Conservation (phyloP, 1,140 invertebrate species). For the Heliconius congener region DNA sequence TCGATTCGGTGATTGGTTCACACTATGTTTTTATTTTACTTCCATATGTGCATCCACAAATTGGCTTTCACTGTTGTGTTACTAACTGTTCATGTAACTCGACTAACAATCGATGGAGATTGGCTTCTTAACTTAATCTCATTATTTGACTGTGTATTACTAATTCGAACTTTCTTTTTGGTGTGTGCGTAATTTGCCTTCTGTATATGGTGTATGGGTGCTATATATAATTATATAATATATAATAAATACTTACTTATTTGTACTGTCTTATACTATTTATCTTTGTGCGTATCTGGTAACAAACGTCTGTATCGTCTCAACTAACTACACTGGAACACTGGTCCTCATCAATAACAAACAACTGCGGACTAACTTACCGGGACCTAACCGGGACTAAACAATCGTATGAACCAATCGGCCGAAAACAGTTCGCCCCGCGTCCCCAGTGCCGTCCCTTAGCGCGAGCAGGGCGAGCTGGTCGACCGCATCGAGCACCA, state of each 20-base stretch:
- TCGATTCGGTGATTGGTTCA: slow-evolving; percentile 78
- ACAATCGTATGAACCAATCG: slow-evolving; percentile 67
- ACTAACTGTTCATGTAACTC: slow-evolving; percentile 62
- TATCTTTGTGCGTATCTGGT: not conserved
- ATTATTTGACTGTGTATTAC: slow-evolving; percentile 63
- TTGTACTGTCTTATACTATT: slow-evolving; percentile 4
- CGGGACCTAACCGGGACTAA: not conserved
- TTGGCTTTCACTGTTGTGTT: slow-evolving; percentile 73
- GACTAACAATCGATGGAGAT: slow-evolving; percentile 76
- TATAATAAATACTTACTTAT: slow-evolving; percentile 2
- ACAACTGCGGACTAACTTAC: not conserved
- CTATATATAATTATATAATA: slow-evolving; percentile 52
- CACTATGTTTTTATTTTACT: slow-evolving; percentile 57
- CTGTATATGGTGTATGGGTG: slow-evolving; percentile 65
- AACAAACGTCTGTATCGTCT: not conserved
- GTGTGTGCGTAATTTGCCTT: slow-evolving; percentile 81
- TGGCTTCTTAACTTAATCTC: slow-evolving; percentile 67
- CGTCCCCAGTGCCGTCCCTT: slow-evolving; percentile 67
- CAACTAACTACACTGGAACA: slow-evolving; percentile 3
- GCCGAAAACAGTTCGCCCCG: slow-evolving; percentile 47
- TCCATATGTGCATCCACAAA: slow-evolving; percentile 55
- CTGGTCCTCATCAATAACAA: not conserved
- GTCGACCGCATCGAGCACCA: slow-evolving; percentile 96
- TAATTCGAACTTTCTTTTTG: slow-evolving; percentile 59
- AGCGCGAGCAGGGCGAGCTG: slow-evolving; percentile 90